Conservation (phyloP, 2,797 vertebrate genomes). For the Hafferia zeledoni region DNA sequence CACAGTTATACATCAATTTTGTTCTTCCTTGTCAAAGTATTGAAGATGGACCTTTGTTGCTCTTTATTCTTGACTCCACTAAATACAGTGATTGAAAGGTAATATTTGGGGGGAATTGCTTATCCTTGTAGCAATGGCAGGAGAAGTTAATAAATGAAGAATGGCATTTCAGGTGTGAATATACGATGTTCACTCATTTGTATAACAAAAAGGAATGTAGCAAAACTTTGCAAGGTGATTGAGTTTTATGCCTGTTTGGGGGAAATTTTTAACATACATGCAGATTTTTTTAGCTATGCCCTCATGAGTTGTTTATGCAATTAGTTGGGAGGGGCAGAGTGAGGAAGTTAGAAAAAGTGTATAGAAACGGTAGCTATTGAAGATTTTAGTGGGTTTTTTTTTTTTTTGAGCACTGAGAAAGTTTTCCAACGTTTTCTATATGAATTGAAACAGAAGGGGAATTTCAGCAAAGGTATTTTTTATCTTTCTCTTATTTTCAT, state of each 20-base stretch:
- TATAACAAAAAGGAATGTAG: not conserved
- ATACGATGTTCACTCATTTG: not conserved
- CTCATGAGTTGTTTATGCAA: not conserved
- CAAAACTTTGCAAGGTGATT: not conserved
- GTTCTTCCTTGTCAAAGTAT: conserved; percentile 8
- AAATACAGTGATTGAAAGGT: not conserved
- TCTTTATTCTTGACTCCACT: not conserved
- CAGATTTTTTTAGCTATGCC: not conserved
- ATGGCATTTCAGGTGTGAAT: conserved; percentile 13
- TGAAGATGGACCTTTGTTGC: not conserved
- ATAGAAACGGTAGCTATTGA: not conserved
- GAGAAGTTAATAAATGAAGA: not conserved
- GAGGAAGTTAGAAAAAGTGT: not conserved
- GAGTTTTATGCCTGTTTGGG: not conserved
- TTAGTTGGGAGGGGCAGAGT: not conserved
- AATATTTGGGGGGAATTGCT: conserved; percentile 1
- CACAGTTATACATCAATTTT: conserved; percentile 26
- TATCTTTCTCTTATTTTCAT: not conserved
- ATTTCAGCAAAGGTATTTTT: not conserved
- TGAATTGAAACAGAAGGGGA: not conserved
- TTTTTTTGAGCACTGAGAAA: not conserved
- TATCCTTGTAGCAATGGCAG: not conserved
- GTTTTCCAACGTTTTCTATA: not conserved
- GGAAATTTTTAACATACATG: not conserved
- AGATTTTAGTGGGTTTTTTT: not conserved